phyloP scores from a whole-genome alignment of 2,888 invertebrate species.

The Hyppa rectilinea region DNA sequence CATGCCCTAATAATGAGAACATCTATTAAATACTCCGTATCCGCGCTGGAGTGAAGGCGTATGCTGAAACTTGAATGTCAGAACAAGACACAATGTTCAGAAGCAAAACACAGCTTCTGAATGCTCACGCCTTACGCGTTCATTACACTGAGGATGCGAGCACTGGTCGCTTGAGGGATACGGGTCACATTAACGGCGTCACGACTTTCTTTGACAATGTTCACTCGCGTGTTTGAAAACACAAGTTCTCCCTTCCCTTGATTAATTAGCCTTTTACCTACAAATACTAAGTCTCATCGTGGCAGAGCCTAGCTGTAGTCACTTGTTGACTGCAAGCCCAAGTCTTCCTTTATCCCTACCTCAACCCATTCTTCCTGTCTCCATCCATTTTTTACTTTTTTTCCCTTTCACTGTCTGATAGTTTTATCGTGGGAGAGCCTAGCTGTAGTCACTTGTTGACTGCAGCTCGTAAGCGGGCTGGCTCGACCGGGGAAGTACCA shows the following conservation, averaged over 20 bases:
- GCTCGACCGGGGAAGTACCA: too few species aligned
- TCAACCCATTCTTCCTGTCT: too few species aligned
- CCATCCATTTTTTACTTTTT: too few species aligned
- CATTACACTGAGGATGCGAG: conserved; percentile 12
- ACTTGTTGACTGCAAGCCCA: background rate
- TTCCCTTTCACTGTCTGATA: too few species aligned
- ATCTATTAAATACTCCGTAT: background rate
- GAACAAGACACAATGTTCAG: background rate
- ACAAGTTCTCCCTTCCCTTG: background rate
- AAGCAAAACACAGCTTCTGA: background rate
- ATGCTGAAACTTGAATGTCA: background rate
- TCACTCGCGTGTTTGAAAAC: background rate
- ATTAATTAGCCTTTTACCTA: background rate
- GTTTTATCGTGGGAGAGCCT: background rate
- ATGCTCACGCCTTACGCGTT: background rate
- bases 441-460: background rate
- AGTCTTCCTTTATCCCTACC: background rate
- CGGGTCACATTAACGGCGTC: background rate
- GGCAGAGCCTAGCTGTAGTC: conserved; percentile 29
- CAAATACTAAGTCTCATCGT: background rate
- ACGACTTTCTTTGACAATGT: background rate
- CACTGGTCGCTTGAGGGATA: conserved; percentile 3
- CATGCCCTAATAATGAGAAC: background rate
- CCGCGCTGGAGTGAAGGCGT: background rate
- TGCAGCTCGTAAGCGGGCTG: too few species aligned